A percentile compares a stretch with the other conserved stretches of the same genome.
Evolutionary conservation across 2,888 invertebrate genomes (phyloP).

Genomic region (Meganola albula): DNA sequence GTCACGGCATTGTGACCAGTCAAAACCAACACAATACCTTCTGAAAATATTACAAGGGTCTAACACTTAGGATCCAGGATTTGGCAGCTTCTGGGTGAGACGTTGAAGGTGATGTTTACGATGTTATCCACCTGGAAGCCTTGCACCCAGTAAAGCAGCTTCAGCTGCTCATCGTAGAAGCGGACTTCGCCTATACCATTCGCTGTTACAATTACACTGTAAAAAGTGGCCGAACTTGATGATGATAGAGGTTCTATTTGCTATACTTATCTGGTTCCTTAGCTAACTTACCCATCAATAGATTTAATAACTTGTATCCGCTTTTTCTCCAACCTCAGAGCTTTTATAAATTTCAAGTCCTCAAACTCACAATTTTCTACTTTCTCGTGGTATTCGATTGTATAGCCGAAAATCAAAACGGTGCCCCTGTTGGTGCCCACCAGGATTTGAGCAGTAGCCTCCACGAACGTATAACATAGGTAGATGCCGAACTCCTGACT

Average conservation of each 20-base stretch:
- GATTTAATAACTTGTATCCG: constrained; percentile 67
- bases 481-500: constrained; percentile 55
- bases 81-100: constrained; percentile 49
- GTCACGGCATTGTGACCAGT: too few species aligned
- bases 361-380: constrained; percentile 46
- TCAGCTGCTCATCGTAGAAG: constrained; percentile 78
- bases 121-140: constrained; percentile 66
- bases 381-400: constrained; percentile 51
- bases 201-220: constrained; percentile 74
- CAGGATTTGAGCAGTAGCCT: constrained; percentile 64
- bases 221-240: too few species aligned
- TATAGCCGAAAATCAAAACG: constrained; percentile 70
- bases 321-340: constrained; percentile 57
- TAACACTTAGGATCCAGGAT: constrained; percentile 57
- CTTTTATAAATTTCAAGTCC: constrained; percentile 63
- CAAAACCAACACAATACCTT: too few species aligned
- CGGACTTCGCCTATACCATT: constrained; percentile 73
- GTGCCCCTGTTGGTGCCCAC: constrained; percentile 69
- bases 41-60: too few species aligned
- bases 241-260: too few species aligned
- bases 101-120: constrained; percentile 71
- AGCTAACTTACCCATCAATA: constrained; percentile 64
- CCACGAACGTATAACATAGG: constrained; percentile 72
- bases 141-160: constrained; percentile 77
- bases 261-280: too few species aligned